These are phyloP conservation scores for Schizaphis graminum DNA, from an alignment of 2,888 invertebrate genomes.

Conservation along the genomic window DNA sequence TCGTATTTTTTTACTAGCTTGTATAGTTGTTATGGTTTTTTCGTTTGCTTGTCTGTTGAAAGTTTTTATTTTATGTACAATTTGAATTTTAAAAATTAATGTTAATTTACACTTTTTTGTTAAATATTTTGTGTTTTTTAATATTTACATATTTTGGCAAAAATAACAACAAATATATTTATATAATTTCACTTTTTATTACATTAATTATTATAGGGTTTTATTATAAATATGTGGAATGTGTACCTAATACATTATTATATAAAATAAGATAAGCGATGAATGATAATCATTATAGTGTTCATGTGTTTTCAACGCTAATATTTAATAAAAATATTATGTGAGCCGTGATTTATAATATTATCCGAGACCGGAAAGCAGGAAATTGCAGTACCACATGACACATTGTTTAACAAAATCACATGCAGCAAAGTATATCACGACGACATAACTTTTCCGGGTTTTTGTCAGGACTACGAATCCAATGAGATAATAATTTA, in stretches of 20 bases:
- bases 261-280: too few species aligned
- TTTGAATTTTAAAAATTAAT: background rate
- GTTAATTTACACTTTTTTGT: background rate
- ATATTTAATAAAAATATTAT: background rate
- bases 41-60: background rate
- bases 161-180: background rate
- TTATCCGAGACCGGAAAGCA: background rate
- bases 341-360: background rate
- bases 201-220: background rate
- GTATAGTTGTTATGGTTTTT: background rate
- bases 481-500: background rate
- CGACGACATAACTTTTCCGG: background rate
- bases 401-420: background rate
- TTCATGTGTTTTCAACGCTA: background rate
- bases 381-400: background rate
- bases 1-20: background rate
- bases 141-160: background rate
- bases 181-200: background rate
- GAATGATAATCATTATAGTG: background rate
- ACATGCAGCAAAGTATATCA: background rate
- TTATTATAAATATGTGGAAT: too few species aligned
- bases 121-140: background rate
- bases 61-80: background rate
- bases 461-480: background rate
- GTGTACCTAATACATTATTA: too few species aligned